phyloP scores from a whole-genome alignment of 2,113 vertebrate genomes.

The Patagioenas fasciata region DNA sequence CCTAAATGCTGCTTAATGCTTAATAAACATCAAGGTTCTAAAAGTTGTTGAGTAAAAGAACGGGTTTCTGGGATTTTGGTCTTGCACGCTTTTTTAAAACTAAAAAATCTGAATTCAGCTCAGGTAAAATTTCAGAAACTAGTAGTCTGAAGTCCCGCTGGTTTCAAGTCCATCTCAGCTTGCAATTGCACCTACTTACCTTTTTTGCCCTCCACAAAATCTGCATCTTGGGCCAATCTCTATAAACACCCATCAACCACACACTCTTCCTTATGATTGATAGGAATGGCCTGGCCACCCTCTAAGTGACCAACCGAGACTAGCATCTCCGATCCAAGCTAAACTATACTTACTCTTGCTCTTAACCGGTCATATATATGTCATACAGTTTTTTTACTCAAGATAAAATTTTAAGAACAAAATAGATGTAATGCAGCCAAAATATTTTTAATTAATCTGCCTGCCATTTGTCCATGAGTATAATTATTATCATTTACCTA shows the following conservation, averaged over 20 bases:
- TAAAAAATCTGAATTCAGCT: not conserved
- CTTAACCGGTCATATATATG: not conserved
- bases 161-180: not conserved
- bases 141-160: not conserved
- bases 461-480: not conserved
- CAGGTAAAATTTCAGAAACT: not conserved
- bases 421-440: not conserved
- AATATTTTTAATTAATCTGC: not conserved
- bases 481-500: not conserved
- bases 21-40: not conserved
- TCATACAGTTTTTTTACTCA: not conserved
- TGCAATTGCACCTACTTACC: not conserved
- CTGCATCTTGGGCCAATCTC: not conserved
- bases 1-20: not conserved
- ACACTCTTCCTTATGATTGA: accelerated
- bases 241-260: not conserved
- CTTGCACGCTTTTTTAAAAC: not conserved
- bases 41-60: not conserved
- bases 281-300: not conserved
- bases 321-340: not conserved
- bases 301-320: not conserved
- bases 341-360: not conserved
- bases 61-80: not conserved
- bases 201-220: not conserved
- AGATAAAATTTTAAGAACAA: not conserved